Evolutionary conservation across 1,140 invertebrate species (phyloP).

Genomic region (Lucilia cuprina): DNA sequence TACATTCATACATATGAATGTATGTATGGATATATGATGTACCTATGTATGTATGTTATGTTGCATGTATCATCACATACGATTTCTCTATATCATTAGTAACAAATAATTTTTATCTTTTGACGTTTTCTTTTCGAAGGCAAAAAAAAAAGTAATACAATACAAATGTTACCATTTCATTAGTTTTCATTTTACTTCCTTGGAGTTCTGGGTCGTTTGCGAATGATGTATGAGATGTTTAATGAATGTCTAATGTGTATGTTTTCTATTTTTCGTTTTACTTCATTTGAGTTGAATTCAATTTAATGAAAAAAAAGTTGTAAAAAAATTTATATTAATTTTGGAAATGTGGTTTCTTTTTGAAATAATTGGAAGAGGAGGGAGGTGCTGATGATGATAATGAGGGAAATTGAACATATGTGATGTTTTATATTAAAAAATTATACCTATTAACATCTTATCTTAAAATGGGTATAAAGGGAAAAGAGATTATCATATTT

Average conservation of each 20-base stretch:
- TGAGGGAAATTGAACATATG: too few species aligned
- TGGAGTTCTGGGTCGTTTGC: not conserved
- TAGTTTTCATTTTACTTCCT: too few species aligned
- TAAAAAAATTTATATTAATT: not conserved
- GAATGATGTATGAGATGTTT: not conserved
- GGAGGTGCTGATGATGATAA: too few species aligned
- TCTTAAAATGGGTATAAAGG: too few species aligned
- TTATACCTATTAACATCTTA: too few species aligned
- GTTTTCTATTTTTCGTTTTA: not conserved
- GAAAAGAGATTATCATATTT: too few species aligned
- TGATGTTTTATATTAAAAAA: too few species aligned
- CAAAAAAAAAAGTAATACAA: conserved; percentile 20
- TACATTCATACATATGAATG: not conserved
- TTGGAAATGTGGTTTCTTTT: not conserved
- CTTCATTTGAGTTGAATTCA: not conserved
- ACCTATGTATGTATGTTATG: too few species aligned
- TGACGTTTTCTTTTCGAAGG: not conserved
- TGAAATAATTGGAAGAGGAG: not conserved
- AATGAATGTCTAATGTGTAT: not conserved
- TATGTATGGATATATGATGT: too few species aligned
- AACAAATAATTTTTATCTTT: not conserved
- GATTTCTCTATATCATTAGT: not conserved
- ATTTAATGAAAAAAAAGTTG: not conserved
- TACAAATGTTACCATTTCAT: conserved; percentile 24
- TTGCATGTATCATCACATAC: conserved; percentile 11